Evolutionary conservation across 2,797 vertebrate genomes (phyloP).

Genomic region (Crocodylus rhombifer): DNA sequence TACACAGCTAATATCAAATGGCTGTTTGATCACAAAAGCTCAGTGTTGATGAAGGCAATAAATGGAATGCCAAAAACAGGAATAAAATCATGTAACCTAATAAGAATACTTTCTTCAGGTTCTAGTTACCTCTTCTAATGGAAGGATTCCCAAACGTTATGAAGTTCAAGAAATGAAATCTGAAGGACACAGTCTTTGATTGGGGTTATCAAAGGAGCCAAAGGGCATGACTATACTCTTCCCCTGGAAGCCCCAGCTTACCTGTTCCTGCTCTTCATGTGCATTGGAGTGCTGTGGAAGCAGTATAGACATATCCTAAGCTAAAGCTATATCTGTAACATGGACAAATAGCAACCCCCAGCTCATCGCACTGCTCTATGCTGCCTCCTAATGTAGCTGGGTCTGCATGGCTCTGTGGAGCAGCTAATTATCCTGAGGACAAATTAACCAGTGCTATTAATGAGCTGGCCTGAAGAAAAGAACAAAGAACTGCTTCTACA

Average conservation of each 20-base stretch:
- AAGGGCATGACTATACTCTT: no score
- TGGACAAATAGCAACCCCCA: conserved; percentile 56
- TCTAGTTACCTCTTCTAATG: conserved; percentile 44
- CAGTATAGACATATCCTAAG: no score
- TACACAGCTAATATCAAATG: conserved; percentile 18
- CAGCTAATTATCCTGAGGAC: no score
- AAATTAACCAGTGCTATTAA: no score
- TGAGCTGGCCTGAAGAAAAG: no score
- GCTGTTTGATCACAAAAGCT: conserved; percentile 7
- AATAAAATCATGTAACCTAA: conserved; percentile 16
- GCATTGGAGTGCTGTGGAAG: no score
- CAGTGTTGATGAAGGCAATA: conserved; percentile 37
- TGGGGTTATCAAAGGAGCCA: conserved; percentile 27
- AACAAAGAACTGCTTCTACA: no score
- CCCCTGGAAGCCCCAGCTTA: no score
- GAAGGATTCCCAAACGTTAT: conserved; percentile 61
- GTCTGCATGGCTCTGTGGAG: no score
- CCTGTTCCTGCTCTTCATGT: no score
- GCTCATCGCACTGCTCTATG: not conserved
- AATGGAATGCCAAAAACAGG: conserved; percentile 19
- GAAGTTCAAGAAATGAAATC: conserved; percentile 48
- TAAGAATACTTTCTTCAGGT: conserved; percentile 30
- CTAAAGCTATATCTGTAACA: not conserved
- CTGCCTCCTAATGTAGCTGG: no score
- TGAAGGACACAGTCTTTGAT: conserved; percentile 60